Evolutionary conservation across 2,888 invertebrate genomes (phyloP), one percentile per base, ranked within the genome.

Genomic region (Drosophila maculinotata): DNA sequence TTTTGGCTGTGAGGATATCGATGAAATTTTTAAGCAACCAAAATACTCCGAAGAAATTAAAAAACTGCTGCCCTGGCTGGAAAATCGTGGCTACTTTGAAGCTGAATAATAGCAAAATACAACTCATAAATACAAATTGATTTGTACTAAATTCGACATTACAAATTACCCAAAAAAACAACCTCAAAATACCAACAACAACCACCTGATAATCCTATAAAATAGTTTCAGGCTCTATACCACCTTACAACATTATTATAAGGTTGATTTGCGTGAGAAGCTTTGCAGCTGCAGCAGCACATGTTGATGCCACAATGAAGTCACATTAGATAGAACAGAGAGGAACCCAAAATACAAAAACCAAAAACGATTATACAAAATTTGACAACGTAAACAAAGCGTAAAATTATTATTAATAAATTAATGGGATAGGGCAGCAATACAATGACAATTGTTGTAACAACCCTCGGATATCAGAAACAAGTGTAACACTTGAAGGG

Each of bases 331-430:
- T 33, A 48, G 17, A 44, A 39, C 35, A 31, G 25, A 6, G 39
- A 38, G 36, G 15, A 23, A 49, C 23, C 17, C 31, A 45, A 35
- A 7, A 56, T 36, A 41, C 7, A 7, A 12, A 51, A 44, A 31
- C 38, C 8, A 49, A 45, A 68, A 64, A 64, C 73, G 58, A 80
- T 79, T 79, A 65, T 65, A 69, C 51, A 64, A 69, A 67, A 80
- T 69, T 67, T 76, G 69, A 72, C 82, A 85, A 70, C 67, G 54
- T 63, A 81, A 88, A 88, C 86, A 87, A 87, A 79, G 82, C 89
- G 76, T 87, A 57, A 85, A 85, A 85, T 88, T 88, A 76, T 87
- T 87, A 74, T 76, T 87, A 87, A 88, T 79, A 87, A 88, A 75
- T 69, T 62, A 60, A 68, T 56, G 48, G 45, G 36, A 15, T 31